These are phyloP conservation scores for Toxotes jaculatrix DNA, from an alignment of 2,113 vertebrate genomes.

Conservation along the genomic window DNA sequence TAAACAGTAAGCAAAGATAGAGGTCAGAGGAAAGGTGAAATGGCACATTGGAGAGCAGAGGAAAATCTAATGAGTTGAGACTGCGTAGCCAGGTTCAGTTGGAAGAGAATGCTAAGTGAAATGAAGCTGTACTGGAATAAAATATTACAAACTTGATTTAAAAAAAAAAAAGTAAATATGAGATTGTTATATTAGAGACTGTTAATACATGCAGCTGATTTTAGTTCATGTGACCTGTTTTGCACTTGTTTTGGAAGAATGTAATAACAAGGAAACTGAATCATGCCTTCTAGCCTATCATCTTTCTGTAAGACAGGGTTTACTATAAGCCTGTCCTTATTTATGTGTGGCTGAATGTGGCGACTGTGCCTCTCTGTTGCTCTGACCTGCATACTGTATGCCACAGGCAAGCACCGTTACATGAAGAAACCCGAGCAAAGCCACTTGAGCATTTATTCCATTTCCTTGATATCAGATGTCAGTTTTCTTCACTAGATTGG, in stretches of 20 bases:
- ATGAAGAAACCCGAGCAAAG: neutral
- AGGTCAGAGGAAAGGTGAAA: conserved; percentile 51
- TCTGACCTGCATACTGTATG: conserved; percentile 29
- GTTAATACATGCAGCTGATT: neutral
- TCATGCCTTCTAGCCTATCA: neutral
- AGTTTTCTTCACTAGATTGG: too few species aligned
- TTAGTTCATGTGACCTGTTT: conserved; percentile 3
- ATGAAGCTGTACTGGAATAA: neutral
- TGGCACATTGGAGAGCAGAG: conserved; percentile 6
- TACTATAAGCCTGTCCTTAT: neutral
- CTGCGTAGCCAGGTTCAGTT: neutral
- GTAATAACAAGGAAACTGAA: conserved; percentile 2
- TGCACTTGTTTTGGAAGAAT: neutral
- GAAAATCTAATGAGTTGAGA: neutral
- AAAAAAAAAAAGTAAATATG: neutral
- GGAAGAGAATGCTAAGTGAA: conserved; percentile 10
- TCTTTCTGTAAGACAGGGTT: neutral
- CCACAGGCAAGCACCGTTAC: neutral
- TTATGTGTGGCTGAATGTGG: neutral
- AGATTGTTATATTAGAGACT: neutral
- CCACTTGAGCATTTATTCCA: too few species aligned
- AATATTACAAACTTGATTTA: neutral
- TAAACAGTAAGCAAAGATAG: conserved; percentile 14
- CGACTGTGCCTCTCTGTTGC: conserved; percentile 29
- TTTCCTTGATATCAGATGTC: too few species aligned